Percentiles rank a stretch among this genome's conserved stretches.
Evolutionary conservation across 2,797 vertebrate species (phyloP).

Genomic region (Antrozous pallidus): DNA sequence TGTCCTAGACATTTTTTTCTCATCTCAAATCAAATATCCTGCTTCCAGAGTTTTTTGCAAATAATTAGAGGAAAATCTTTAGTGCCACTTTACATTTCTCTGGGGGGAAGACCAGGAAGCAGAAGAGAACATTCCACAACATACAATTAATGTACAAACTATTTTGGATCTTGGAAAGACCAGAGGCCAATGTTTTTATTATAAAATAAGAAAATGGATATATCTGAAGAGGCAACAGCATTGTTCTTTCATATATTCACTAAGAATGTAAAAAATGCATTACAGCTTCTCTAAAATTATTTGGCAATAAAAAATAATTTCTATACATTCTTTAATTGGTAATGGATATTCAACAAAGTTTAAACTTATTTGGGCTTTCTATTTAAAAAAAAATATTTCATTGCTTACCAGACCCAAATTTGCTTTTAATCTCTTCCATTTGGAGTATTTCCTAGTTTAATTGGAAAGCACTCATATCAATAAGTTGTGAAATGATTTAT

Average conservation of each 20-base stretch:
- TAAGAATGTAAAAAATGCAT: not conserved
- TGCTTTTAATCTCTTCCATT: constrained; percentile 5
- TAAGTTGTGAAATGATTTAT: not conserved
- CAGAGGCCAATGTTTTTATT: not conserved
- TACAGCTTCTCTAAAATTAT: not conserved
- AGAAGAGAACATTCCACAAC: not conserved
- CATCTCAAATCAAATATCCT: not conserved
- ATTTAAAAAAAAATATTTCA: not conserved
- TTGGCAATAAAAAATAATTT: not conserved
- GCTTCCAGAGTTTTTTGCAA: not conserved
- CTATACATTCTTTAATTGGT: not conserved
- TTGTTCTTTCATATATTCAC: not conserved
- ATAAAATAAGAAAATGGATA: not conserved
- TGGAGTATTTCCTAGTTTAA: not conserved
- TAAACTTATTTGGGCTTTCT: not conserved
- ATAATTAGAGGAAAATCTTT: constrained; percentile 16
- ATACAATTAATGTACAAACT: not conserved
- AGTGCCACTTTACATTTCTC: not conserved
- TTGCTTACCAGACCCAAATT: not conserved
- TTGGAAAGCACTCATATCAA: not conserved
- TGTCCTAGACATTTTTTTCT: not conserved
- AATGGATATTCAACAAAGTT: not conserved
- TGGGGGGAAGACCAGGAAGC: not conserved
- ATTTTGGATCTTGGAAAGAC: constrained; percentile 6
- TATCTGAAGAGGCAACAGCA: not conserved